Percentiles rank a stretch among this genome's conserved stretches.
These are phyloP conservation scores for Zophobas morio DNA, from an alignment of 1,140 invertebrate genomes.

Conservation along the genomic window DNA sequence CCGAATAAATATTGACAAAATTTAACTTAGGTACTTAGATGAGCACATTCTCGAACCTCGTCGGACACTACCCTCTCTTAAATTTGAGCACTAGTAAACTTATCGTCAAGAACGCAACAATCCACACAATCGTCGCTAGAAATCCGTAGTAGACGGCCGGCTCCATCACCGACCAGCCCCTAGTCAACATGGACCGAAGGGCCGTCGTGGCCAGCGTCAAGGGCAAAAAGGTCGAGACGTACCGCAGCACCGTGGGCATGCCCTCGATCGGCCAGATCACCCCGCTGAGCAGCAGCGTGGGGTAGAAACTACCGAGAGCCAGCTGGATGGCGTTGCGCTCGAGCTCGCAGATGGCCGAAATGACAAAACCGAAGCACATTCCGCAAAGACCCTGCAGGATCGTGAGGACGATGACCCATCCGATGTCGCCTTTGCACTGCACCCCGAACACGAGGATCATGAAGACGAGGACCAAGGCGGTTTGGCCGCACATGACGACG, in stretches of 20 bases:
- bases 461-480: slow-evolving; percentile 88
- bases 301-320: slow-evolving; percentile 95
- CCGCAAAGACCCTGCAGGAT: slow-evolving; percentile 92
- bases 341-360: slow-evolving; percentile 91
- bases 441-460: slow-evolving; percentile 93
- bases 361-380: slow-evolving; percentile 96
- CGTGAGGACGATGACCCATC: slow-evolving; percentile 87
- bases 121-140: slow-evolving; percentile 90
- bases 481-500: slow-evolving; percentile 94
- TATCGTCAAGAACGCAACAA: slow-evolving; percentile 86
- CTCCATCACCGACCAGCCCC: slow-evolving; percentile 89
- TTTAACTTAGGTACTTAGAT: background rate
- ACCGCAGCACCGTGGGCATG: slow-evolving; percentile 88
- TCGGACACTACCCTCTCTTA: slow-evolving; percentile 75
- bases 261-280: slow-evolving; percentile 92
- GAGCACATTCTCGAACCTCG: slow-evolving; percentile 57
- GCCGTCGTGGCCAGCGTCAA: slow-evolving; percentile 93
- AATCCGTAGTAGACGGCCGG: slow-evolving; percentile 91
- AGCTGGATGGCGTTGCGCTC: slow-evolving; percentile 96
- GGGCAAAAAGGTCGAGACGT: slow-evolving; percentile 88
- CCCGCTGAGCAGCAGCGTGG: slow-evolving; percentile 90
- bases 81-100: slow-evolving; percentile 85
- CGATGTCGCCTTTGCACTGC: slow-evolving; percentile 87
- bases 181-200: slow-evolving; percentile 88
- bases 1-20: slow-evolving; percentile 6